These are phyloP conservation scores for Zaprionus obscuricornis DNA, from an alignment of 2,888 invertebrate species.

Conservation along the genomic window DNA sequence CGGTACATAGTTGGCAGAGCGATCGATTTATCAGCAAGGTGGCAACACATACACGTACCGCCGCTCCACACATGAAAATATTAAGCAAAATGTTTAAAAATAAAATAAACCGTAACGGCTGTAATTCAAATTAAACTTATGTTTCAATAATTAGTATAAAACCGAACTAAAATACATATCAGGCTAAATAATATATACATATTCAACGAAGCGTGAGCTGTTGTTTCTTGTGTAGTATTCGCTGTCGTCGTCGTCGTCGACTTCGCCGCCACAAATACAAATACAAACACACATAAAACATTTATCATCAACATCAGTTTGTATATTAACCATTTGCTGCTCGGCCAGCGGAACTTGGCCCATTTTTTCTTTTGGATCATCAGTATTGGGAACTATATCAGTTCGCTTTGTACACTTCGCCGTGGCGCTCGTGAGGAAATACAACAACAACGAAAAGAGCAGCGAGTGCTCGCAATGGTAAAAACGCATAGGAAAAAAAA, in stretches of 20 bases:
- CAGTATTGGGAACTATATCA: conserved; percentile 80
- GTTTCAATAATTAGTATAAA: conserved; percentile 21
- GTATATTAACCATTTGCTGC: conserved; percentile 54
- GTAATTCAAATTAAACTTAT: conserved; percentile 44
- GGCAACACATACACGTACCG: conserved; percentile 28
- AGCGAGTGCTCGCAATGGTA: conserved; percentile 80
- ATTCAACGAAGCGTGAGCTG: conserved; percentile 38
- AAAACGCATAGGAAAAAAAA: conserved; percentile 66
- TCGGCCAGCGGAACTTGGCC: conserved; percentile 62
- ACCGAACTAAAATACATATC: conserved; percentile 39
- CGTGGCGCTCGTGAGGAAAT: conserved; percentile 81
- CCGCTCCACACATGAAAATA: conserved; percentile 48
- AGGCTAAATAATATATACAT: conserved; percentile 20
- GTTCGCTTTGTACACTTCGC: conserved; percentile 80
- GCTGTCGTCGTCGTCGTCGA: conserved; percentile 21
- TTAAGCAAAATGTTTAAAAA: conserved; percentile 65
- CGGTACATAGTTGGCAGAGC: conserved; percentile 26
- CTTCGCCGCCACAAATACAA: conserved; percentile 46
- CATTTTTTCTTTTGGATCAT: conserved; percentile 55
- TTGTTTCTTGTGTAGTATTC: no score
- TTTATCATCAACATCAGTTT: conserved; percentile 54
- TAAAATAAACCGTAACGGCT: conserved; percentile 59
- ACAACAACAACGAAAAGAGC: conserved; percentile 60
- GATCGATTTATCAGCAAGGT: conserved; percentile 22
- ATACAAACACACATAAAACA: conserved; percentile 30